Evolutionary conservation across 2,888 invertebrate genomes (phyloP), one percentile per base, ranked within the genome.

Genomic region (Chironomus tentans): DNA sequence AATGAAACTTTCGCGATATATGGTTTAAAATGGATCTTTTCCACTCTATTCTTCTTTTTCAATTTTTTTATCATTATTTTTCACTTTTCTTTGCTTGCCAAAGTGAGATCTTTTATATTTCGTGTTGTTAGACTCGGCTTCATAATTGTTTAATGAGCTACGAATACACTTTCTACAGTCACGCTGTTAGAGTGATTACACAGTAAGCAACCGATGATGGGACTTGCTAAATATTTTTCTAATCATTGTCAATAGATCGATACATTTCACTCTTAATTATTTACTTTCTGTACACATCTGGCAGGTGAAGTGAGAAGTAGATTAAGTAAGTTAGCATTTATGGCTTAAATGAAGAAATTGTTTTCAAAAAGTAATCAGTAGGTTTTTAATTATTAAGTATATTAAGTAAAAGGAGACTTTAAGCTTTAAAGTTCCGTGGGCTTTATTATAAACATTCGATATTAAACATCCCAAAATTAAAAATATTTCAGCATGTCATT

Each of bases 161-260:
- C 48, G 18, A 74, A 74, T 74, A 74, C 74, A 68, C 74, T 74
- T 74, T 74, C 74, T 68, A 74, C 48, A 24, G 47, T 22, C 62
- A 62, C 24, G 21, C 56, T 38, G 56, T 15, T n/a, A 56, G 7
- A n/a, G 56, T 56, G 38, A 38, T 38, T 38, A 38, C 38, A 56
- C 56, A 18, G 56, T n/a, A 15, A 50, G 18, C 56, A 18, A 56
- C 56, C 18, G n/a, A 18, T 56, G 56, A 15, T 18, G 56, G 5
- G 18, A 18, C 56, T 38, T 15, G 56, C 15, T 56, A 7, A n/a
- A 56, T 18, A 56, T 50, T 50, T 4, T 50, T 13, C 50, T 50
- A 56, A 56, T 56, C 56, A 65, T 65, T 65, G 65, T 65, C 65
- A 65, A 65, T 21, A 65, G 18, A 21, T 56, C 18, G 7, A 15